These are phyloP conservation scores for Epistrophella euchroma DNA, from an alignment of 2,888 invertebrate species.

Conservation along the genomic window DNA sequence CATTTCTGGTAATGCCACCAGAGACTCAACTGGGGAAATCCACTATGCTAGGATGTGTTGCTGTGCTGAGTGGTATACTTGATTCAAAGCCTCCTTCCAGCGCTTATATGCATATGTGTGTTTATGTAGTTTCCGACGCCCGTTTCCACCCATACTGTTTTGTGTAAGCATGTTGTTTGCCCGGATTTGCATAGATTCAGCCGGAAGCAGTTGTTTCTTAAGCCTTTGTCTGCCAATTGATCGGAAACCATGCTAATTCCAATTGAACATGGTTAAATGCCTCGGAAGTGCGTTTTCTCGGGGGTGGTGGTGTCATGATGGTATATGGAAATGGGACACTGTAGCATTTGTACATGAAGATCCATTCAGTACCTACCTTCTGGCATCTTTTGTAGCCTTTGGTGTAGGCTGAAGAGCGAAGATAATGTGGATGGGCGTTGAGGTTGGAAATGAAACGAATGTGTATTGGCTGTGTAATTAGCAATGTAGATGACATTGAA, in stretches of 20 bases:
- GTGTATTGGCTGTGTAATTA: slow-evolving; percentile 64
- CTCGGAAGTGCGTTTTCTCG: slow-evolving; percentile 55
- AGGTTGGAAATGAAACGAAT: slow-evolving; percentile 36
- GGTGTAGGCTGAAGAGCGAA: slow-evolving; percentile 13
- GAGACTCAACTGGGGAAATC: slow-evolving; percentile 20
- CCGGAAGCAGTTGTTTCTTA: slow-evolving; percentile 71
- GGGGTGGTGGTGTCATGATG: not conserved
- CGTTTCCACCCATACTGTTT: not conserved
- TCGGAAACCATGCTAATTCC: slow-evolving; percentile 72
- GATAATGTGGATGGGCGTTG: slow-evolving; percentile 21
- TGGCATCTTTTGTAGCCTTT: slow-evolving; percentile 26
- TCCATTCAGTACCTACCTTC: not conserved
- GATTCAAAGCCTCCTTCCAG: not conserved
- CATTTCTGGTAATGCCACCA: slow-evolving; percentile 42
- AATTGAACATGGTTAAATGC: slow-evolving; percentile 65
- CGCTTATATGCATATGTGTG: too few relatives aligned
- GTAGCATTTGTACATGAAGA: slow-evolving; percentile 9
- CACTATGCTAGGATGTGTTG: slow-evolving; percentile 3
- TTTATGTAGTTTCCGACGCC: not conserved
- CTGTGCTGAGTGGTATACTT: slow-evolving; percentile 13
- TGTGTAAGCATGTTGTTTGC: slow-evolving; percentile 53
- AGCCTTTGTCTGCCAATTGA: slow-evolving; percentile 68
- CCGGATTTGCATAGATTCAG: slow-evolving; percentile 66
- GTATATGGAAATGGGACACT: slow-evolving; percentile 21
- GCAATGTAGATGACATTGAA: slow-evolving; percentile 65